Percentiles rank a stretch among this genome's conserved stretches.
Conservation (phyloP, 2,113 vertebrate genomes). For the Galemys pyrenaicus region DNA sequence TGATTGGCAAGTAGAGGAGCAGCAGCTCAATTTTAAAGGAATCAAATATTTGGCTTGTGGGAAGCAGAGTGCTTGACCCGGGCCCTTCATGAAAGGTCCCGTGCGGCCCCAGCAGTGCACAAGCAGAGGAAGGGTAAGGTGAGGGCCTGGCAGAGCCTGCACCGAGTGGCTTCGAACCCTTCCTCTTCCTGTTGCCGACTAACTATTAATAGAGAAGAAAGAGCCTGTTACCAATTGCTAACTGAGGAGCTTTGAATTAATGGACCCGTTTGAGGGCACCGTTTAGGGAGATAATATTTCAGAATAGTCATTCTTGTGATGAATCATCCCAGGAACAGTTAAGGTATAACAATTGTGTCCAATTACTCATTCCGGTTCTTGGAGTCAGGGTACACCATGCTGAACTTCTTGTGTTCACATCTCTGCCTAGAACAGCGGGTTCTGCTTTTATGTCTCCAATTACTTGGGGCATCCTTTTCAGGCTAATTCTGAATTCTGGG, state of each 20-base stretch:
- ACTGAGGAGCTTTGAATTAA: neutral
- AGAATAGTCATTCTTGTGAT: neutral
- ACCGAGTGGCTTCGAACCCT: neutral
- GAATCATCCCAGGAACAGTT: neutral
- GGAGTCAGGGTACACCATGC: neutral
- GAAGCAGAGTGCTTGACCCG: neutral
- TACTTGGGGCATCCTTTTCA: neutral
- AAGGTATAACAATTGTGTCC: neutral
- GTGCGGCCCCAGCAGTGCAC: neutral
- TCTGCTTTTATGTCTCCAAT: neutral
- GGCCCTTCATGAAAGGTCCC: neutral
- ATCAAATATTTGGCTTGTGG: neutral
- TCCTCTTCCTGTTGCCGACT: neutral
- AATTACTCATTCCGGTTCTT: neutral
- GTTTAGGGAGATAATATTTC: neutral
- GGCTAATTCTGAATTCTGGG: slow-evolving; percentile 50
- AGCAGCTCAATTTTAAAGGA: neutral
- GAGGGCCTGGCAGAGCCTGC: neutral
- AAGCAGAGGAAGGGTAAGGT: neutral
- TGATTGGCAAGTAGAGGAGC: neutral
- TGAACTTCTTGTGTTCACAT: neutral
- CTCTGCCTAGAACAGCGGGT: neutral
- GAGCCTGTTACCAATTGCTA: neutral
- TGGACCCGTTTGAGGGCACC: neutral
- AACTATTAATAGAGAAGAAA: neutral